Evolutionary conservation across 2,797 vertebrate species (phyloP).

Genomic region (Mionectes olivaceus): DNA sequence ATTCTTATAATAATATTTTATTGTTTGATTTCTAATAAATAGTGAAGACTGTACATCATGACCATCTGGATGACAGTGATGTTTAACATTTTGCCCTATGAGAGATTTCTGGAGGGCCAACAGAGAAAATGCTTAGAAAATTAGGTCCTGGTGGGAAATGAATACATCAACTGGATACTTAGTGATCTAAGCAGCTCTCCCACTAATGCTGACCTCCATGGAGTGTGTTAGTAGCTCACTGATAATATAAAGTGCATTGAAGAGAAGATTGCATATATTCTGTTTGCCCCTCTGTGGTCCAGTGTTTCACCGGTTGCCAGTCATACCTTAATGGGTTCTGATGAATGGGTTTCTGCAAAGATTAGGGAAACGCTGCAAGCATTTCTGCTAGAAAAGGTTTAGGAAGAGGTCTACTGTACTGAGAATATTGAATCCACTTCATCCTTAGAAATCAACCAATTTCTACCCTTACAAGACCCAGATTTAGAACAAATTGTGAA

Average conservation of each 20-base stretch:
- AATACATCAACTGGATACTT: background rate
- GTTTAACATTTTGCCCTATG: background rate
- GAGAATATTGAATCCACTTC: background rate
- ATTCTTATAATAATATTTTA: background rate
- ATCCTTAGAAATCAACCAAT: background rate
- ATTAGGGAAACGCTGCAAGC: background rate
- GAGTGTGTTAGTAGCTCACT: background rate
- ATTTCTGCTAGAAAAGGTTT: background rate
- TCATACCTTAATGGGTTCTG: background rate
- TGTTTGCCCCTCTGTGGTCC: background rate
- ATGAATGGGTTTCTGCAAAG: background rate
- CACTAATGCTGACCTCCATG: background rate
- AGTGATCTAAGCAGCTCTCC: background rate
- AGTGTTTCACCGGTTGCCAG: background rate
- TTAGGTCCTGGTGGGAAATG: background rate
- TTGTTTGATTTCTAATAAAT: background rate
- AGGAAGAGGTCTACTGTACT: background rate
- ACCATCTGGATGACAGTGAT: background rate
- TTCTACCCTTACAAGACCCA: background rate
- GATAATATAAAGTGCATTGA: background rate
- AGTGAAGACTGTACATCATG: background rate
- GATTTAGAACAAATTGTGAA: background rate
- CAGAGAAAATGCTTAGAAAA: background rate
- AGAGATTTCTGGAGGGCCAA: background rate
- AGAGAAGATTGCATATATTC: background rate